Percentiles rank a stretch among this genome's conserved stretches.
Conservation (phyloP, 2,113 vertebrate genomes). For the Rutilus rutilus region DNA sequence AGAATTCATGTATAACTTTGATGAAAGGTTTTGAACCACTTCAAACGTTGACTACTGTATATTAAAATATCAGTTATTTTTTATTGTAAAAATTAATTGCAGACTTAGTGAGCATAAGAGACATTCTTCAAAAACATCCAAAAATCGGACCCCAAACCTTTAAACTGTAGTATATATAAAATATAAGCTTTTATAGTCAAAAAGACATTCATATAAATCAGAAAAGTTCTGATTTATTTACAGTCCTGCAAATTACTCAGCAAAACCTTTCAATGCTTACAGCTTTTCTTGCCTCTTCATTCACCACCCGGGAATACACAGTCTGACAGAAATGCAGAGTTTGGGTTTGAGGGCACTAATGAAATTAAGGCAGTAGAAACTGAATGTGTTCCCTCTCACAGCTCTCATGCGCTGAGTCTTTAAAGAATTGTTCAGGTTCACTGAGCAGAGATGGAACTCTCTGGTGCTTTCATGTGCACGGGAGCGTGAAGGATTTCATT, state of each 20-base stretch:
- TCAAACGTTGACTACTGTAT: not conserved
- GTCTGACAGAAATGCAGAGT: constrained; percentile 25
- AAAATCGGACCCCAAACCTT: too few species aligned
- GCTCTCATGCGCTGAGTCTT: constrained; percentile 62
- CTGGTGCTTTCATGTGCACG: constrained; percentile 64
- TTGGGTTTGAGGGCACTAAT: constrained; percentile 18
- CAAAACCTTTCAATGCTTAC: not conserved
- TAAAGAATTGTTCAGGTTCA: constrained; percentile 69
- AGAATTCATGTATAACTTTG: too few species aligned
- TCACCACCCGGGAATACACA: not conserved
- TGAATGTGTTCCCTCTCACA: constrained; percentile 10
- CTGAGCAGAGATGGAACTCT: constrained; percentile 64
- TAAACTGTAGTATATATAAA: too few species aligned
- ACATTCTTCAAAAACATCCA: too few species aligned
- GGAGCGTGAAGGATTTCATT: constrained; percentile 64
- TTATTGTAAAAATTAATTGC: not conserved
- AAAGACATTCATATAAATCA: not conserved
- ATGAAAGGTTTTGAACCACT: too few species aligned
- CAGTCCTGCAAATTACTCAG: not conserved
- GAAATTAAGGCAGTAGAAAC: constrained; percentile 11
- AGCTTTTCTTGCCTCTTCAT: not conserved
- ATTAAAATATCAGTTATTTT: not conserved
- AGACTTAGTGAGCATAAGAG: too few species aligned
- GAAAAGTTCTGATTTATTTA: not conserved
- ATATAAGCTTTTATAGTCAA: not conserved